Conservation (phyloP, 2,113 vertebrate genomes). For the Aplodontia rufa region DNA sequence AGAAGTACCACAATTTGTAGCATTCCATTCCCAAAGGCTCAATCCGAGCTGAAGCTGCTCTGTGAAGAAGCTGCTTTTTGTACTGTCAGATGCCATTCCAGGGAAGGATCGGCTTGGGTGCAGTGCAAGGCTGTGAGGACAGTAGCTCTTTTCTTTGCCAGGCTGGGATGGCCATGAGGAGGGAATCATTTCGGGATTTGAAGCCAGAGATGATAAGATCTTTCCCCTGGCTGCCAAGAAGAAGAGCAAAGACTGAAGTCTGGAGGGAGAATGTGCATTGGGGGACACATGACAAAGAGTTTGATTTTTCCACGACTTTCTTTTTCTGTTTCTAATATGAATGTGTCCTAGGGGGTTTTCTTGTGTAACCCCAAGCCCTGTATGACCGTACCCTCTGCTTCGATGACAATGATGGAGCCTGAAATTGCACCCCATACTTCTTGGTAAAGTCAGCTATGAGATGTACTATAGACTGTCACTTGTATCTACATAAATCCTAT, state of each 20-base stretch:
- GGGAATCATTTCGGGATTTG: not conserved
- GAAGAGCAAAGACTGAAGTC: not conserved
- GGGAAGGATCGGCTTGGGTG: conserved; percentile 32
- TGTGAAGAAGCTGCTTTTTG: conserved; percentile 60
- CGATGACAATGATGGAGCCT: not conserved
- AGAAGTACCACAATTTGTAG: conserved; percentile 71
- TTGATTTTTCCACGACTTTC: not conserved
- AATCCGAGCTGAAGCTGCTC: conserved; percentile 27
- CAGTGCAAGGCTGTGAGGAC: not conserved
- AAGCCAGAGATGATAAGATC: not conserved
- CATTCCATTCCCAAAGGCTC: conserved; percentile 27
- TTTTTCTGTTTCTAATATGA: not conserved
- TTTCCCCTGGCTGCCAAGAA: not conserved
- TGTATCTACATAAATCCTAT: too few relatives aligned
- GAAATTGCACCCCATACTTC: not conserved
- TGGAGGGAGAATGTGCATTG: not conserved
- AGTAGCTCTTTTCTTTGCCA: conserved; percentile 20
- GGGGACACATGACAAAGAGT: not conserved
- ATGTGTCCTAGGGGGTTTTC: not conserved
- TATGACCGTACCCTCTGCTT: not conserved
- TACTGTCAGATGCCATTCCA: conserved; percentile 32
- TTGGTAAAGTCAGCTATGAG: not conserved
- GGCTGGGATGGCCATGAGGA: not conserved
- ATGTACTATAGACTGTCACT: not conserved
- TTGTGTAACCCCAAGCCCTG: not conserved